Conservation (phyloP, 2,797 vertebrate species). For the Distichodus sexfasciatus region DNA sequence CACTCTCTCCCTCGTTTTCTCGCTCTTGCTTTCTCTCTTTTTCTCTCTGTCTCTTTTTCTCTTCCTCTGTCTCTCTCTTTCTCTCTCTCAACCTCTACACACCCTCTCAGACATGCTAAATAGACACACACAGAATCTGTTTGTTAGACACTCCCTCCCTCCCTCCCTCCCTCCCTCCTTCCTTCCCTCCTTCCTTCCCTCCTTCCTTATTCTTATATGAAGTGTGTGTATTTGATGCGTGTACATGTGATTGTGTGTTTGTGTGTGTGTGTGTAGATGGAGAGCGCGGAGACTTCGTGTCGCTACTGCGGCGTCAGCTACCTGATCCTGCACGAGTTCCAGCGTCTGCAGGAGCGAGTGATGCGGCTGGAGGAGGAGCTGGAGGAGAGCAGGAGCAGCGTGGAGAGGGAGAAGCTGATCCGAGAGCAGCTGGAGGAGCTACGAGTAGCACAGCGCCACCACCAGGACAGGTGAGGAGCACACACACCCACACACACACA, state of each 20-base stretch:
- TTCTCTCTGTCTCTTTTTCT: too few species aligned
- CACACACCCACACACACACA: not conserved
- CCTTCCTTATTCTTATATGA: too few species aligned
- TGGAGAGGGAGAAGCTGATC: slow-evolving; percentile 74
- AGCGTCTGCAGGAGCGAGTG: slow-evolving; percentile 77
- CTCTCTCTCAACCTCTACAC: too few species aligned
- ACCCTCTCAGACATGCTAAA: too few species aligned
- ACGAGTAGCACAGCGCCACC: slow-evolving; percentile 65
- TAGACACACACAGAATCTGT: too few species aligned
- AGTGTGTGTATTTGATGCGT: not conserved
- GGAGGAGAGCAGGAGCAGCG: slow-evolving; percentile 68
- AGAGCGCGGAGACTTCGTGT: slow-evolving; percentile 80
- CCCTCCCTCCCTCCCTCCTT: too few species aligned
- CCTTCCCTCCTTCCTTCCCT: too few species aligned
- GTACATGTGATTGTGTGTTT: not conserved
- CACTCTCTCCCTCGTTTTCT: too few species aligned
- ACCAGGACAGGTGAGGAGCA: slow-evolving; percentile 76
- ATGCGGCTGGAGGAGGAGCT: slow-evolving; percentile 77
- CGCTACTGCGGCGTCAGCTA: slow-evolving; percentile 90
- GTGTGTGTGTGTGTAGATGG: slow-evolving; percentile 73
- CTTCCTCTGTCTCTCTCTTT: too few species aligned
- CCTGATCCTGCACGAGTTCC: slow-evolving; percentile 87
- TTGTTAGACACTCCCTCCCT: too few species aligned
- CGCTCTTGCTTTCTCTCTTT: too few species aligned
- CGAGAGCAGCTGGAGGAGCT: slow-evolving; percentile 72